phyloP scores from a whole-genome alignment of 2,113 vertebrate genomes.

The Chunga burmeisteri region DNA sequence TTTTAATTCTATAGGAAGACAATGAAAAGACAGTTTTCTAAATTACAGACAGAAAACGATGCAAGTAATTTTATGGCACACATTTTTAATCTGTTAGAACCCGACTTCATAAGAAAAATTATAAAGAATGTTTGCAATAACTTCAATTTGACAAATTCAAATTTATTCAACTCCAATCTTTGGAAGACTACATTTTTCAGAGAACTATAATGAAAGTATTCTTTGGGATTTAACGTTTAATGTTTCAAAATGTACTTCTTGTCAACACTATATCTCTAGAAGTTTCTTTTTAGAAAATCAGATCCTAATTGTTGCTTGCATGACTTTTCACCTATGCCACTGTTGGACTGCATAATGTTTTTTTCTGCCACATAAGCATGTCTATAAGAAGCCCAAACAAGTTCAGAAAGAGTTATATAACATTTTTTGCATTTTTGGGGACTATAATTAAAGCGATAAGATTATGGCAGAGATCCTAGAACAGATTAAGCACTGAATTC shows the following conservation, averaged over 20 bases:
- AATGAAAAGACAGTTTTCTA: not conserved
- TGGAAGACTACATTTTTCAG: not conserved
- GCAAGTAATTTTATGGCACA: not conserved
- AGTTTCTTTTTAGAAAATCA: slow-evolving; percentile 1
- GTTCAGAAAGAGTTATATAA: slow-evolving; percentile 83
- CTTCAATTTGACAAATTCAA: not conserved
- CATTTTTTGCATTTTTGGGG: slow-evolving; percentile 81
- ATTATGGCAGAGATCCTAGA: slow-evolving; percentile 84
- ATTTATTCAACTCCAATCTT: not conserved
- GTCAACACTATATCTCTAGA: not conserved
- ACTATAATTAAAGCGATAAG: slow-evolving; percentile 86
- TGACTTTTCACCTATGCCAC: slow-evolving; percentile 43
- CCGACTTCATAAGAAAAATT: not conserved
- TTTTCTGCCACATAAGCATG: slow-evolving; percentile 70
- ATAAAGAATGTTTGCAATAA: not conserved
- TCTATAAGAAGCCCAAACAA: slow-evolving; percentile 79
- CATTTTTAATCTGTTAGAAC: not conserved
- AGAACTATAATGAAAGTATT: not conserved
- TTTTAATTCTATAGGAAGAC: not conserved
- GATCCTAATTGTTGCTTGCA: not conserved
- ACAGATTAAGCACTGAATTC: slow-evolving; percentile 79
- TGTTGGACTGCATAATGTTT: slow-evolving; percentile 51
- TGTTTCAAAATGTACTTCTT: not conserved
- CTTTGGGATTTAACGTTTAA: not conserved
- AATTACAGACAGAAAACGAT: not conserved